These are phyloP conservation scores for Synaphobranchus kaupii DNA, from an alignment of 2,797 vertebrate genomes.

Conservation along the genomic window DNA sequence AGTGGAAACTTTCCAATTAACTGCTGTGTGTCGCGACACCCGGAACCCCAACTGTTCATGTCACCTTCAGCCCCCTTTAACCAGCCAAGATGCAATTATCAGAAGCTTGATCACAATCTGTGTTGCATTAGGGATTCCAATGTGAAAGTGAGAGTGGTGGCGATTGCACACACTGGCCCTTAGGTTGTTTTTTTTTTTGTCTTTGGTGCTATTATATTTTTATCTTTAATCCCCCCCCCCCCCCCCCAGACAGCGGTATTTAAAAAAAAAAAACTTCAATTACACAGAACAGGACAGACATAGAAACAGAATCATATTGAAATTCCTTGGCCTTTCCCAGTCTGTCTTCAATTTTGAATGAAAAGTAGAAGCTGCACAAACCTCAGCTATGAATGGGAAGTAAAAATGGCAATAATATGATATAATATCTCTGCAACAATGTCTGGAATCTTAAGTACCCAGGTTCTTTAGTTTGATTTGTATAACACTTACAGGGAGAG, in stretches of 20 bases:
- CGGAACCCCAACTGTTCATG: constrained; percentile 12
- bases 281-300: not conserved
- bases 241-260: not conserved
- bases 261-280: not conserved
- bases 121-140: not conserved
- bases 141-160: not conserved
- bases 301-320: not conserved
- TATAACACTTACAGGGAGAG: not conserved
- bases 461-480: not conserved
- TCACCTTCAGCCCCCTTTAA: not conserved
- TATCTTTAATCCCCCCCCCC: not conserved
- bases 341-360: not conserved
- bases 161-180: not conserved
- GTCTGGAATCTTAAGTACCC: not conserved
- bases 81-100: constrained; percentile 1
- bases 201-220: not conserved
- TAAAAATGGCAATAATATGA: not conserved
- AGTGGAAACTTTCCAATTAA: not conserved
- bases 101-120: not conserved
- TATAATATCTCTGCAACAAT: not conserved
- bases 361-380: not conserved
- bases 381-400: not conserved
- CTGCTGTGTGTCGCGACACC: not conserved
- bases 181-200: not conserved
- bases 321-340: not conserved